Base-by-base conservation (phyloP, 2,797 vertebrate genomes). In the Sebastes diploproa region DNA sequence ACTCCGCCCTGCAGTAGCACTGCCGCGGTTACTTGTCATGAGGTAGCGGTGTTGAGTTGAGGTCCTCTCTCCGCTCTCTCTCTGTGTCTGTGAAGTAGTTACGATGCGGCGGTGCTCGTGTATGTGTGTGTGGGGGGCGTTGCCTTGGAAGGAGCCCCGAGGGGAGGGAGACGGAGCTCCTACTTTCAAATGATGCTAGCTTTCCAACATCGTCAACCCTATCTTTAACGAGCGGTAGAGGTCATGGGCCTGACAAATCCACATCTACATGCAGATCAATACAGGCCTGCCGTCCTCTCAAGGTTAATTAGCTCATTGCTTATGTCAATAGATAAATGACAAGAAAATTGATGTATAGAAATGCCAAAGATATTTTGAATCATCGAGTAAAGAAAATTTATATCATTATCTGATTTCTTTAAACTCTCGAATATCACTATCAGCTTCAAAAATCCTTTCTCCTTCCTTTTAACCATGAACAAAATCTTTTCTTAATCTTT, bases 241-340 rank as follows among this genome's bases (percentile, higher is more conserved):
- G 30, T 66, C 65, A 62, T 50, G 16, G 62, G 29, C 50, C 75
- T 27, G 25, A 73, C 60, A 27, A 74, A 76, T 73, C 32, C 67
- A 12, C 27, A 63, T 73, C 67, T 64, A 67, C 62, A 72, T 50
- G 23, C 63, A 81, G 78, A 80, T 82, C 61, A 42, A 80, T 80
- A 80, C 23, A 52, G 30, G 8, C 32, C 10, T 64, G 18, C 12
- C 20, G 20, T 30, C 66, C 30, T 80, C 42, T 80, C 42, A 55
- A 81, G 70, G 70, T 82, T 80, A 69, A 81, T 46, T 22, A 22
- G 27, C 65, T 32, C 25, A 67, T 68, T n/a, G 27, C 46, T 32
- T 2, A 68, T 54, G 18, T 68, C 27, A 68, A 27, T 20, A 54
- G 20, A 32, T 52, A 32, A 46, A 46, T 65, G 22, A 25, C 36